Conservation (phyloP, 2,797 vertebrate genomes). For the Paramormyrops hopkinsi region DNA sequence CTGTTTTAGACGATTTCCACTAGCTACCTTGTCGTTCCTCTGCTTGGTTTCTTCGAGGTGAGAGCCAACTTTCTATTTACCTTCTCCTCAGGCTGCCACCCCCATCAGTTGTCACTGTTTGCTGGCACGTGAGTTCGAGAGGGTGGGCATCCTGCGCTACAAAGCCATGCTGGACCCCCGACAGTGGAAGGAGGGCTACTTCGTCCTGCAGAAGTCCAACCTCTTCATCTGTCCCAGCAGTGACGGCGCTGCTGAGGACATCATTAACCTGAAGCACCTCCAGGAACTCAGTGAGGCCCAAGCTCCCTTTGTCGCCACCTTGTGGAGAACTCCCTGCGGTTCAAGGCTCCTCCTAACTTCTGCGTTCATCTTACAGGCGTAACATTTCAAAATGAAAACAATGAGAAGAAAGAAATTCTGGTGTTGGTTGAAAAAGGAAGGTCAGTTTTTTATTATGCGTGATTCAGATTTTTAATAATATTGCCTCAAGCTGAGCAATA, state of each 20-base stretch:
- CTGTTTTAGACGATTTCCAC: not conserved
- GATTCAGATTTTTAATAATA: not conserved
- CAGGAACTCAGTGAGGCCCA: constrained; percentile 88
- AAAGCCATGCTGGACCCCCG: constrained; percentile 82
- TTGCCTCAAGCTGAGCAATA: not conserved
- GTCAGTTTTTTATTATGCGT: constrained; percentile 51
- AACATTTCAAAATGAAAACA: constrained; percentile 64
- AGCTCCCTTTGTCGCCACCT: not conserved
- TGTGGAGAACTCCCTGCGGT: not conserved
- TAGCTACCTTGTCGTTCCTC: not conserved
- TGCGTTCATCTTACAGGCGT: constrained; percentile 61
- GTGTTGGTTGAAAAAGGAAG: constrained; percentile 90
- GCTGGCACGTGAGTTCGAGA: constrained; percentile 80
- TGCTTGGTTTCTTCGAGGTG: not conserved
- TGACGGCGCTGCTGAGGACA: constrained; percentile 81
- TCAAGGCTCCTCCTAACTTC: not conserved
- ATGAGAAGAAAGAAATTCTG: constrained; percentile 86
- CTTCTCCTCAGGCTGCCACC: constrained; percentile 62
- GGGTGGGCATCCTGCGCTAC: constrained; percentile 79
- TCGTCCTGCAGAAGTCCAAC: constrained; percentile 89
- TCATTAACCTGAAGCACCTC: constrained; percentile 85
- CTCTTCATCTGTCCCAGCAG: constrained; percentile 83
- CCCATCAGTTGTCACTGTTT: constrained; percentile 88
- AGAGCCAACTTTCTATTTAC: not conserved
- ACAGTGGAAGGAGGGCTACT: constrained; percentile 83